Percentiles rank a stretch among this genome's conserved stretches.
These are phyloP conservation scores for Telmatochromis brachygnathus DNA, from an alignment of 2,113 vertebrate genomes.

Conservation along the genomic window DNA sequence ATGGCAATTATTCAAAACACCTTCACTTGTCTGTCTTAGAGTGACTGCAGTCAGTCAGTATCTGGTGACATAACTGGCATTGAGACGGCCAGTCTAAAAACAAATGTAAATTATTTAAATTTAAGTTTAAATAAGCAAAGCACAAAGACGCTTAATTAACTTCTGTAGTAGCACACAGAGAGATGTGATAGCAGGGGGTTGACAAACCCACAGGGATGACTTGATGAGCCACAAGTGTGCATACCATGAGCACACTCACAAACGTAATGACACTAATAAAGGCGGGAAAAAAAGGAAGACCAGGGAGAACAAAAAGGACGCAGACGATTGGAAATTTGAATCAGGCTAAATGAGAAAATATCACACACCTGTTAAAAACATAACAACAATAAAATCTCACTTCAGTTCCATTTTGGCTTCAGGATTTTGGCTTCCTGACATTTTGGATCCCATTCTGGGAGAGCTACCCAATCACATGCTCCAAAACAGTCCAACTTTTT, in stretches of 20 bases:
- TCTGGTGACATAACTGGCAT: background rate
- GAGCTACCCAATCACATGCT: background rate
- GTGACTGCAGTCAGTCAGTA: background rate
- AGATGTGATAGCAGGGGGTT: background rate
- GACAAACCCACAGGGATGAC: background rate
- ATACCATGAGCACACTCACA: background rate
- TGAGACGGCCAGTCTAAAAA: background rate
- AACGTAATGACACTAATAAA: background rate
- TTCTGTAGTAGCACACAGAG: background rate
- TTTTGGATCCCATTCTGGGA: background rate
- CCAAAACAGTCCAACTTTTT: background rate
- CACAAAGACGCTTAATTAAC: background rate
- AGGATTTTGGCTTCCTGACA: background rate
- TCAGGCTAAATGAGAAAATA: background rate
- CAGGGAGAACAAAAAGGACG: background rate
- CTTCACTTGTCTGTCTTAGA: background rate
- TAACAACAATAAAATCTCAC: background rate
- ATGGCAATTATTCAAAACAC: background rate
- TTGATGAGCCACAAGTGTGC: background rate
- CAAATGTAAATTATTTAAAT: background rate
- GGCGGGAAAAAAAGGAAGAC: rapidly evolving
- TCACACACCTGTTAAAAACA: background rate
- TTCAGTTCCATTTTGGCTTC: background rate
- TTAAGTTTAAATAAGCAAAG: background rate
- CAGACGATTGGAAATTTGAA: background rate